Evolutionary conservation across 2,888 invertebrate genomes (phyloP).

Genomic region (Tuberolachnus salignus): DNA sequence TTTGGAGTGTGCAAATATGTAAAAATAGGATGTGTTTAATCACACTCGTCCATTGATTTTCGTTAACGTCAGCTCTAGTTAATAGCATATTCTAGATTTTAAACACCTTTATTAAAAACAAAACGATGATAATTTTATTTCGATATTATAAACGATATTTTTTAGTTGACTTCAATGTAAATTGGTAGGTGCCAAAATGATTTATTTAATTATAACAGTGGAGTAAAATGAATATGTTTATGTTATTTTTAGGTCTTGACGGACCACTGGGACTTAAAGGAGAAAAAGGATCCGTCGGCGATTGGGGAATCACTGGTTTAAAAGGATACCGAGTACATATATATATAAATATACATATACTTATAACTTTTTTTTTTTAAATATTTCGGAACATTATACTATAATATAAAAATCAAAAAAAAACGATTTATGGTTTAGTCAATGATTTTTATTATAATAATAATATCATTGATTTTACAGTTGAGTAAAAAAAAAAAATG

Average conservation of each 20-base stretch:
- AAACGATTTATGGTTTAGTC: not conserved
- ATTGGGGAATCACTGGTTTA: constrained; percentile 78
- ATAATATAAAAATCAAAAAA: not conserved
- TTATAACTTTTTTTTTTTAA: not conserved
- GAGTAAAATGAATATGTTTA: not conserved
- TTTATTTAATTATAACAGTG: no score
- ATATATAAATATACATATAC: constrained; percentile 28
- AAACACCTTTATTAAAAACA: no score
- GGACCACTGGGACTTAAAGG: constrained; percentile 76
- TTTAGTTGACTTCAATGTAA: no score
- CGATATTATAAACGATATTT: no score
- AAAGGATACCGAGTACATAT: constrained; percentile 81
- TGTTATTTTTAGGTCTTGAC: constrained; percentile 66
- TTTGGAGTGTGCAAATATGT: no score
- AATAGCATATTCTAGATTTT: no score
- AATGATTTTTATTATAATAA: not conserved
- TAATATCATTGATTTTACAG: not conserved
- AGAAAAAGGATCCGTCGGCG: constrained; percentile 77
- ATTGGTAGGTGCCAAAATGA: no score
- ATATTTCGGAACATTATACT: no score
- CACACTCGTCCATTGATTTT: no score
- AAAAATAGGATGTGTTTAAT: no score
- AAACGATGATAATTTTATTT: no score
- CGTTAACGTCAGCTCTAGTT: no score
- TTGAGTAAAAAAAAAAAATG: not conserved